Evolutionary conservation across 2,797 vertebrate species (phyloP), one percentile per base, ranked within the genome.

Genomic region (Girardinus metallicus): DNA sequence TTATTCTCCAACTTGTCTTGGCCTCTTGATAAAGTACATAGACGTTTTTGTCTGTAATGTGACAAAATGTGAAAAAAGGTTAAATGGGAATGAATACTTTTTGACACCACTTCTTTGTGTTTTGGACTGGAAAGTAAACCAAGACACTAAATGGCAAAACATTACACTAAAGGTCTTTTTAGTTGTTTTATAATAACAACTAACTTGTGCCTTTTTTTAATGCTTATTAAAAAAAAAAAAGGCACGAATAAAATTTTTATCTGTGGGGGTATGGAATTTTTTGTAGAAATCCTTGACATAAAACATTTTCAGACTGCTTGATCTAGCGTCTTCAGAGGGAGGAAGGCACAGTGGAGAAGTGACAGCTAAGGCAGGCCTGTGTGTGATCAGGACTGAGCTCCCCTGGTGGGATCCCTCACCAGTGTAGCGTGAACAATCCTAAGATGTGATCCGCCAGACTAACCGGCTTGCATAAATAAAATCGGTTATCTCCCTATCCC

Each of bases 381-480:
- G 94, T 94, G 94, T 94, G 94, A 96, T 96, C 94, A 88, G 91
- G 86, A 92, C 87, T 92, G 91, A 93, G 92, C 91, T 90, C 92
- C 93, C 94, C 92, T 51, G 89, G 86, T 93, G 92, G 83, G 90
- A 94, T 93, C 87, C 91, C 88, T 92, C 91, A 85, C 91, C 93
- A 94, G 93, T 91, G 92, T 95, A 94, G 94, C 92, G 90, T 95
- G 93, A 94, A 94, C 94, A 95, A 95, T 95, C 94, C 93, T 93
- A 87, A 90, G 91, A 92, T 92, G 89, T 93, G 93, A 95, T 95
- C 93, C 92, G 90, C 90, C 92, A 88, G 83, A 87, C 94, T 94
- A 94, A 94, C 94, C 93, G 88, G 88, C 92, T 93, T 93, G 94
- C 94, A 96, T 96, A 95, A 94, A 95, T 96, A 95, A 95, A 94